Evolutionary conservation across 2,797 vertebrate species (phyloP).

Genomic region (Synanceia verrucosa): DNA sequence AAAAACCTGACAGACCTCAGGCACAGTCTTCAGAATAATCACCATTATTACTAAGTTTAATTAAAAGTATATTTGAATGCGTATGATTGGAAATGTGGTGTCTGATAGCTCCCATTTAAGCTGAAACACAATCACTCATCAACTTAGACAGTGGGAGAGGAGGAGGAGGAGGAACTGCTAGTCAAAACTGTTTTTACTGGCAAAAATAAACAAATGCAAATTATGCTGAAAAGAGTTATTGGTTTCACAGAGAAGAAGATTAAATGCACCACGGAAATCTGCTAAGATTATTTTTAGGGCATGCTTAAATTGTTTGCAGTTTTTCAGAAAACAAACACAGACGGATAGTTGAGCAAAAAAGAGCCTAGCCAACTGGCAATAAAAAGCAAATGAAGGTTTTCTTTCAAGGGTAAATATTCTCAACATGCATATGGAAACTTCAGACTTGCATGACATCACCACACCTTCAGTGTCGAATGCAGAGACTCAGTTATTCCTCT

Average conservation of each 20-base stretch:
- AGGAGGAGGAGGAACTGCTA: slow-evolving; percentile 17
- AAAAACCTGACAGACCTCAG: slow-evolving; percentile 9
- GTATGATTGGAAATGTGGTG: neutral
- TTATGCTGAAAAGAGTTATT: slow-evolving; percentile 43
- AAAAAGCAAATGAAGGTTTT: slow-evolving; percentile 1
- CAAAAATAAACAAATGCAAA: slow-evolving; percentile 42
- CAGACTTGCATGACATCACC: neutral
- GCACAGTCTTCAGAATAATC: neutral
- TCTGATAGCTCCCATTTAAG: slow-evolving; percentile 9
- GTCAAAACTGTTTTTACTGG: slow-evolving; percentile 44
- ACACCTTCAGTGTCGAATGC: neutral
- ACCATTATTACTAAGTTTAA: neutral
- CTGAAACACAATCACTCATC: slow-evolving; percentile 27
- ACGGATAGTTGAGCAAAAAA: slow-evolving; percentile 22
- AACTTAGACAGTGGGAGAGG: slow-evolving; percentile 20
- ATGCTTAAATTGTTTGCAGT: slow-evolving; percentile 20
- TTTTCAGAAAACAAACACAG: slow-evolving; percentile 38
- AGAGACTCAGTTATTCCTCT: neutral
- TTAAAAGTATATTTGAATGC: neutral
- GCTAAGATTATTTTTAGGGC: slow-evolving; percentile 29
- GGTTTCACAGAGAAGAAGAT: slow-evolving; percentile 48
- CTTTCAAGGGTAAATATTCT: slow-evolving; percentile 4
- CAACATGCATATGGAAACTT: neutral
- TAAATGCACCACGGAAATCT: slow-evolving; percentile 43
- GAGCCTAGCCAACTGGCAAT: neutral